phyloP scores from a whole-genome alignment of 2,888 invertebrate species.

The Prenolepis imparis region DNA sequence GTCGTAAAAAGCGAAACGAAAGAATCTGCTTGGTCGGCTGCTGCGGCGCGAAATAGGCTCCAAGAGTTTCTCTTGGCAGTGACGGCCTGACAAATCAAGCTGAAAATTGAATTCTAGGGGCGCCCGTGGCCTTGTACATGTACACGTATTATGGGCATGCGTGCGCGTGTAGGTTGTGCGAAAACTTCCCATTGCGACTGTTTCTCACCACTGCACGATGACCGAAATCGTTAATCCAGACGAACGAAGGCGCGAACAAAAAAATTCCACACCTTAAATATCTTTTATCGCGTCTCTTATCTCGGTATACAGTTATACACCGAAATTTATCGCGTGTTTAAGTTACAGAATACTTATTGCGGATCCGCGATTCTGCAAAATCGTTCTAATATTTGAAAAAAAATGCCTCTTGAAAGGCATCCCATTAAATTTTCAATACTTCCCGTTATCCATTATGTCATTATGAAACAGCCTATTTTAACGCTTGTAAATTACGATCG shows the following conservation, averaged over 20 bases:
- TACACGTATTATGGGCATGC: conserved; percentile 16
- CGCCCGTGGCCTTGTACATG: conserved; percentile 68
- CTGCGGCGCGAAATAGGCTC: conserved; percentile 78
- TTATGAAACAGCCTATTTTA: background rate
- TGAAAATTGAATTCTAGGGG: conserved; percentile 85
- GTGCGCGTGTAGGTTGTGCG: conserved; percentile 33
- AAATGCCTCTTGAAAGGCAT: background rate
- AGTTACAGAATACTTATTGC: background rate
- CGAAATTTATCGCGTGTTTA: background rate
- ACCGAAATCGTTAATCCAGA: conserved; percentile 6
- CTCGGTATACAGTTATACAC: background rate
- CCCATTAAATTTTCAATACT: background rate
- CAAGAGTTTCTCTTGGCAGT: conserved; percentile 75
- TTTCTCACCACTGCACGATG: conserved; percentile 71
- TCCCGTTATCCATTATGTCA: background rate
- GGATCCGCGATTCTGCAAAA: background rate
- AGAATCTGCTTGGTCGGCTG: conserved; percentile 77
- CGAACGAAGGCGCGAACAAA: conserved; percentile 12
- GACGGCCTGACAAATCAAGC: conserved; percentile 85
- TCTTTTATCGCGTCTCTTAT: background rate
- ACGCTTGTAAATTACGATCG: conserved; percentile 5
- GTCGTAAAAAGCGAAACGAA: conserved; percentile 79
- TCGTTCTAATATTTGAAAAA: background rate
- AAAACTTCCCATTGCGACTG: conserved; percentile 72
- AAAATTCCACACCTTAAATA: conserved; percentile 23